Conservation (phyloP, 2,113 vertebrate genomes). For the Pristiophorus japonicus region DNA sequence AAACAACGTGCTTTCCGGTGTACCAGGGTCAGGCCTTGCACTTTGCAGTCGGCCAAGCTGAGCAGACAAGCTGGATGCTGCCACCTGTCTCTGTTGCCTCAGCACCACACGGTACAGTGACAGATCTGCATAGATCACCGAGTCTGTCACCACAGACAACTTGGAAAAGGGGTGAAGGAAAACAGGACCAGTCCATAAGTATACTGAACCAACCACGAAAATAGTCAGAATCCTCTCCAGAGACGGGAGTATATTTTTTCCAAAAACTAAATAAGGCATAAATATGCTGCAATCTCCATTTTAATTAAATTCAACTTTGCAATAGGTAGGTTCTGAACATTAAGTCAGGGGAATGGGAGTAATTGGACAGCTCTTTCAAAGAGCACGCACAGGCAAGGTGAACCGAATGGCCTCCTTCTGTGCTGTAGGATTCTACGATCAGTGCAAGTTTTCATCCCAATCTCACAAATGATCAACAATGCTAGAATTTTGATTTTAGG, state of each 20-base stretch:
- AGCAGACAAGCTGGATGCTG: neutral
- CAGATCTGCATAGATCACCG: too few species aligned
- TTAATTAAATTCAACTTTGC: neutral
- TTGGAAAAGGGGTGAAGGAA: neutral
- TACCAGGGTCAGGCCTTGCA: neutral
- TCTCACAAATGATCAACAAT: neutral
- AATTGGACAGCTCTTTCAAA: neutral
- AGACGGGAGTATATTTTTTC: neutral
- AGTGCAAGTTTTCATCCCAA: neutral
- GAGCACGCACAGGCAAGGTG: neutral
- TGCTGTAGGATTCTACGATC: neutral
- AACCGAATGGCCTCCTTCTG: neutral
- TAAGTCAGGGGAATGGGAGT: neutral
- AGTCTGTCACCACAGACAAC: neutral
- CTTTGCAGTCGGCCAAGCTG: neutral
- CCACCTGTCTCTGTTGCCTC: neutral
- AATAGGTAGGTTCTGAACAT: neutral
- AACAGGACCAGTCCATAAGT: neutral
- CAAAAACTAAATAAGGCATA: neutral
- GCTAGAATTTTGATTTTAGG: neutral
- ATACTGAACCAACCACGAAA: neutral
- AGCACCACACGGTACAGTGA: neutral
- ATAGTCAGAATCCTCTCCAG: neutral
- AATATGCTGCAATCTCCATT: neutral
- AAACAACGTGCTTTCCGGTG: neutral